Evolutionary conservation across 2,797 vertebrate species (phyloP), one percentile per base, ranked within the genome.

Genomic region (Acrocephalus scirpaceus): DNA sequence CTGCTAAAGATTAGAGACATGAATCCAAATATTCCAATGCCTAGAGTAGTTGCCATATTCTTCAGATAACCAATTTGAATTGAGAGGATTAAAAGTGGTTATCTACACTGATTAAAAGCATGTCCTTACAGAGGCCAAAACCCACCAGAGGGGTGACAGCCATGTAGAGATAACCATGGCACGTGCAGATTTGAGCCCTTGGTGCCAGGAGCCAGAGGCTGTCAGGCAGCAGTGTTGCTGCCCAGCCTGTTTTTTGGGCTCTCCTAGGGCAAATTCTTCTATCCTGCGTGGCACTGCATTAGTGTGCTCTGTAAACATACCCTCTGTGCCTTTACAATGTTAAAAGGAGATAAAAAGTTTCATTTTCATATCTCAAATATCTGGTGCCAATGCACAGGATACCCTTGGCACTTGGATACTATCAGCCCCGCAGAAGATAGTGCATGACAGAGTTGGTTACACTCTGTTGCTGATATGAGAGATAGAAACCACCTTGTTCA

Each of bases 211-310:
- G 23, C 23, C 40, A 69, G 44, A n/a, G 27, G 25, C 42, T 40
- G 5, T 13, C 44, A 32, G 65, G 56, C 40, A 72, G 54, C 10
- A 1, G 5, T 12, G 3, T 3, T 38, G 40, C 47, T 76, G 47
- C 53, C 20, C n/a, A 44, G 16, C 47, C 26, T 42, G 13, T 38
- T 69, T 23, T 47, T 25, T 1, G 0, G 38, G 42, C 76, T 90
- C 27, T 88, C 26, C 29, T 16, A 7, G 51, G 60, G 67, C 60
- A 86, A 86, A 79, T 51, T 84, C 45, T 57, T 70, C 38, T 48
- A 1, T 30, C 40, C 29, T 8, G 3, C 2, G 0, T 54, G 58
- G 6, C 60, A 56, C 36, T 11, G 7, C 27, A 6, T 26, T 61
- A 45, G 12, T 11, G 17, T 34, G 11, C 32, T 75, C 81, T 89